Evolutionary conservation across 2,888 invertebrate species (phyloP), one percentile per base, ranked within the genome.

Genomic region (Fragum fragum): DNA sequence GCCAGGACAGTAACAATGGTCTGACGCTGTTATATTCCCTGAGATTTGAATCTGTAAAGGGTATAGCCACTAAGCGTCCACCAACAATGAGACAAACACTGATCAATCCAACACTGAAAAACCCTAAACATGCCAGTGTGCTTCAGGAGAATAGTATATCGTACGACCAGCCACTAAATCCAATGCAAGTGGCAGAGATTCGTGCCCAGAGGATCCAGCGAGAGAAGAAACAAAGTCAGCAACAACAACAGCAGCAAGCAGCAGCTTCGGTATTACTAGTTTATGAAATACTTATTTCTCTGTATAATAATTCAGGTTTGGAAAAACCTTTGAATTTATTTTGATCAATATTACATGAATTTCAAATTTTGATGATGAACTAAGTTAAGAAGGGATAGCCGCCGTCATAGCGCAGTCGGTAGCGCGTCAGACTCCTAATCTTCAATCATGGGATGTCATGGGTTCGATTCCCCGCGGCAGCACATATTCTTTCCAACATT

Each of bases 191-290:
- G 74, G 94, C 94, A 0, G 91, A 92, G 61, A 92, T 91, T 36
- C 96, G 98, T 91, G 97, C 97, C 21, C 98, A 98, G 92, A 96
- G 98, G 90, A 96, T 98, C 87, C 97, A 97, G 16, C 96, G 97
- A 92, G 98, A 94, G 76, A 94, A 93, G 84, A 92, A 93, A 75
- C 88, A 89, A 57, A 87, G 79, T 68, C 86, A 83, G 66, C 76
- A 75, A 23, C 82, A 79, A 55, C 87, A 87, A 72, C 74, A 66
- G 28, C 76, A 76, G 26, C 71, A 53, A 36, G 42, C 39, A 16
- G 63, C 63, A 36, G 66, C 66, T 23, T 9, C 57, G 16, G 57
- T 36, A 63, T 36, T 18, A n/a, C 3, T n/a, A n/a, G n/a, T n/a
- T n/a, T n/a, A n/a, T n/a, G n/a, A n/a, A n/a, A n/a, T n/a, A n/a